Percentiles rank a stretch among this genome's conserved stretches.
phyloP scores from a whole-genome alignment of 2,888 invertebrate species.

The Stenurella melanura region DNA sequence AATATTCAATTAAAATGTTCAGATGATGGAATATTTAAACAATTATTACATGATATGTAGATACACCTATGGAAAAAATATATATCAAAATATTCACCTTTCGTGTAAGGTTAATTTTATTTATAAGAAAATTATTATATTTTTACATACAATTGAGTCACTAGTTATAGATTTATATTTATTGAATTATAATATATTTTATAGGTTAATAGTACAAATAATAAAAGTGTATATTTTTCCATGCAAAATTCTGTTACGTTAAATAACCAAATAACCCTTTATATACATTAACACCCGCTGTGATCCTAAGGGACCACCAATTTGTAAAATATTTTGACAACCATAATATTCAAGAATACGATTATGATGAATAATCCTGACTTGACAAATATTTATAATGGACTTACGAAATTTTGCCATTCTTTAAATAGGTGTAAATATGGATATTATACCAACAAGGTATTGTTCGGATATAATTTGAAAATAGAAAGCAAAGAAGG shows the following conservation, averaged over 20 bases:
- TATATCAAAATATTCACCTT: background rate
- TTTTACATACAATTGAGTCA: constrained; percentile 28
- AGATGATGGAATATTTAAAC: too few species aligned
- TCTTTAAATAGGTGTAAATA: constrained; percentile 27
- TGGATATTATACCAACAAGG: constrained; percentile 3
- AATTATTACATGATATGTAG: too few species aligned
- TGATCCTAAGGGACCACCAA: constrained; percentile 46
- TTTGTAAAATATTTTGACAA: constrained; percentile 63
- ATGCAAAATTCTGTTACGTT: constrained; percentile 13
- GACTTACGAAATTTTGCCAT: constrained; percentile 44
- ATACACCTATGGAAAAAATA: too few species aligned
- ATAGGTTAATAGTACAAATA: constrained; percentile 12
- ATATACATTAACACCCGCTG: constrained; percentile 36
- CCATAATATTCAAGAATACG: constrained; percentile 48
- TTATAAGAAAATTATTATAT: background rate
- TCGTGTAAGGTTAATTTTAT: background rate
- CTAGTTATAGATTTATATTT: constrained; percentile 35
- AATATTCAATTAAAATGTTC: too few species aligned
- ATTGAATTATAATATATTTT: constrained; percentile 30
- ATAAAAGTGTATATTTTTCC: constrained; percentile 34
- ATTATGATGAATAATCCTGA: constrained; percentile 57
- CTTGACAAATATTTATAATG: constrained; percentile 49
- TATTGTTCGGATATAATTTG: background rate
- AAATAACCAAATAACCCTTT: constrained; percentile 28
- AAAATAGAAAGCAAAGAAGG: background rate